Percentiles rank a stretch among this genome's conserved stretches.
phyloP scores from a whole-genome alignment of 2,113 vertebrate species.

The Colistium nudipinnis region DNA sequence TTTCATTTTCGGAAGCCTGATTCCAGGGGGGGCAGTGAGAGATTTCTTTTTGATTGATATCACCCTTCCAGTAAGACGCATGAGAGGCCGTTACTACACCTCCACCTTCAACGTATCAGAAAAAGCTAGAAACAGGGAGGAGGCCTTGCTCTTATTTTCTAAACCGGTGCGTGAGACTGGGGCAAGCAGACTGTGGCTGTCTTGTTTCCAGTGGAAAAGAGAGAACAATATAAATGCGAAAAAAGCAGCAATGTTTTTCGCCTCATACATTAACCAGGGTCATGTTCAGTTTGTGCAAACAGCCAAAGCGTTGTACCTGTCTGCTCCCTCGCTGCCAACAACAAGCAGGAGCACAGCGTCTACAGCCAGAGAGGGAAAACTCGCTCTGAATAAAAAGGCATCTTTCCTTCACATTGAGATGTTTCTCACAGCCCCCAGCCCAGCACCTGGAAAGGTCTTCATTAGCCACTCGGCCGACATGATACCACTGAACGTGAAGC shows the following conservation, averaged over 20 bases:
- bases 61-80: constrained; percentile 36
- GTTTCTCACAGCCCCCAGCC: background rate
- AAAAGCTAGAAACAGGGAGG: constrained; percentile 11
- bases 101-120: background rate
- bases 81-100: constrained; percentile 14
- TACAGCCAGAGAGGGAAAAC: too few species aligned
- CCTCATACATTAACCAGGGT: background rate
- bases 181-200: too few species aligned
- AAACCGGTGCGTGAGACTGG: too few species aligned
- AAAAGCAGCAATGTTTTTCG: background rate
- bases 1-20: constrained; percentile 24
- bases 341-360: too few species aligned
- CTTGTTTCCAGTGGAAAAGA: background rate
- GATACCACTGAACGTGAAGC: background rate
- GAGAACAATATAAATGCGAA: background rate
- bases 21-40: constrained; percentile 14
- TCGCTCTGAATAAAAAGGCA: background rate
- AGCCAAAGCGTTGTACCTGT: background rate
- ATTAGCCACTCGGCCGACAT: background rate
- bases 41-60: constrained; percentile 40
- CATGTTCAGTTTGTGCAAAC: background rate
- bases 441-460: constrained; percentile 1
- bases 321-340: background rate
- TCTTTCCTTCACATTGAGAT: too few species aligned
- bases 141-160: background rate